These are phyloP conservation scores for Rhynchotus rufescens DNA, from an alignment of 2,797 vertebrate species.

Conservation along the genomic window DNA sequence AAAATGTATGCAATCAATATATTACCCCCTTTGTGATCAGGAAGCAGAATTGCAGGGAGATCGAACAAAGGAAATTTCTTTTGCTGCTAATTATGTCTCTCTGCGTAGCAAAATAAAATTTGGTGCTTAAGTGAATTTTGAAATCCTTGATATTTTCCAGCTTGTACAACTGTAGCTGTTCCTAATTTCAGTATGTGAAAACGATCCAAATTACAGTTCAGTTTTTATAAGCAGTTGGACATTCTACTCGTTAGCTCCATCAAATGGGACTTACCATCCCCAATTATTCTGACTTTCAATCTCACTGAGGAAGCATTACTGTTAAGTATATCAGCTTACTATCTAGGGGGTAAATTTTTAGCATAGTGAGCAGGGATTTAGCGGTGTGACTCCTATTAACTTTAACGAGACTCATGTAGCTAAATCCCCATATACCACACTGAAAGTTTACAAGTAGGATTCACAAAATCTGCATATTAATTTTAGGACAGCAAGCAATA, in stretches of 20 bases:
- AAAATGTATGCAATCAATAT: neutral
- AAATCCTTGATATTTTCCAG: neutral
- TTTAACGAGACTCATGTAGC: slow-evolving; percentile 55
- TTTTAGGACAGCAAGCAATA: slow-evolving; percentile 68
- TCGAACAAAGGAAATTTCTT: neutral
- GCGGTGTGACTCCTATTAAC: slow-evolving; percentile 58
- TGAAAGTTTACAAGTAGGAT: slow-evolving; percentile 60
- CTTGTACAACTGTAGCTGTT: neutral
- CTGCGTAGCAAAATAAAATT: neutral
- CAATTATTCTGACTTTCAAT: slow-evolving; percentile 46
- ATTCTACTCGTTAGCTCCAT: slow-evolving; percentile 33
- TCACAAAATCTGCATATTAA: slow-evolving; percentile 64
- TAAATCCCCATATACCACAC: slow-evolving; percentile 49
- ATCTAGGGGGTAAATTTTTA: slow-evolving; percentile 61
- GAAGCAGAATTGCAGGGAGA: neutral
- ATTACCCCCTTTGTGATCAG: accelerated
- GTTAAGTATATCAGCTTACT: slow-evolving; percentile 61
- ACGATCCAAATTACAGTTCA: neutral
- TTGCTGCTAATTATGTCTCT: neutral
- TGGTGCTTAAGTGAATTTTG: neutral
- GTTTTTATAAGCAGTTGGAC: slow-evolving; percentile 10
- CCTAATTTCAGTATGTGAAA: neutral
- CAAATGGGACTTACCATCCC: slow-evolving; percentile 40
- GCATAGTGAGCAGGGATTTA: slow-evolving; percentile 56
- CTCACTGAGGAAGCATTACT: slow-evolving; percentile 34